These are phyloP conservation scores for Kuschelorhynchus macadamiae DNA, from an alignment of 2,888 invertebrate genomes.

Conservation along the genomic window DNA sequence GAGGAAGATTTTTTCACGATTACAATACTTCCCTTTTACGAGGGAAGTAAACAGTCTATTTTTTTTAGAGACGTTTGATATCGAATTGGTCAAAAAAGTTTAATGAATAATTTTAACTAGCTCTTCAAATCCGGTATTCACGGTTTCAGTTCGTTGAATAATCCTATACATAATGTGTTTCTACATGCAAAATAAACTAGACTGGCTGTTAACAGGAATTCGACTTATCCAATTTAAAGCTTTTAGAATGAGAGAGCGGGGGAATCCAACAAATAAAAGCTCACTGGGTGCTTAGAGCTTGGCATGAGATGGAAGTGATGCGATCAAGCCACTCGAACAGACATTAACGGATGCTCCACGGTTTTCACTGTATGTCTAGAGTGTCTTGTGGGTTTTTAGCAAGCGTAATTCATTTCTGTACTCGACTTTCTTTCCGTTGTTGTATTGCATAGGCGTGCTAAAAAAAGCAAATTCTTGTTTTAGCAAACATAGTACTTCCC, in stretches of 20 bases:
- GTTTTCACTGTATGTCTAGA: slow-evolving; percentile 37
- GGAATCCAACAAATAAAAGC: slow-evolving; percentile 48
- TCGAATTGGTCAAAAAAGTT: too few species aligned
- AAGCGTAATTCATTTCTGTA: slow-evolving; percentile 38
- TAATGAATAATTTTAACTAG: too few species aligned
- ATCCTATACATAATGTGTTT: neutral
- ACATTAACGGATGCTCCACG: slow-evolving; percentile 50
- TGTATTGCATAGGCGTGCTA: slow-evolving; percentile 18
- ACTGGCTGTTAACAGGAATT: slow-evolving; percentile 24
- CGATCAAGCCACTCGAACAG: slow-evolving; percentile 52
- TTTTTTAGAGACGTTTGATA: too few species aligned
- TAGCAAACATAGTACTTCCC: too few species aligned
- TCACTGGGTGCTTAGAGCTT: slow-evolving; percentile 36
- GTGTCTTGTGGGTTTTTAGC: slow-evolving; percentile 48
- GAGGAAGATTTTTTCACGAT: too few species aligned
- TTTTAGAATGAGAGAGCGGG: slow-evolving; percentile 50
- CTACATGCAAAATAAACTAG: neutral
- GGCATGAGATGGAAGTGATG: slow-evolving; percentile 48
- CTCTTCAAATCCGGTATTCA: too few species aligned
- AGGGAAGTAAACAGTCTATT: too few species aligned
- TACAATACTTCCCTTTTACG: too few species aligned
- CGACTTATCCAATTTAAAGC: slow-evolving; percentile 54
- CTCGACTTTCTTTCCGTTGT: slow-evolving; percentile 23
- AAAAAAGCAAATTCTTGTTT: neutral
- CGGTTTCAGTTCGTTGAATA: too few species aligned